Base-by-base conservation (phyloP, 1,140 invertebrate species). In the Nylanderia fulva region DNA sequence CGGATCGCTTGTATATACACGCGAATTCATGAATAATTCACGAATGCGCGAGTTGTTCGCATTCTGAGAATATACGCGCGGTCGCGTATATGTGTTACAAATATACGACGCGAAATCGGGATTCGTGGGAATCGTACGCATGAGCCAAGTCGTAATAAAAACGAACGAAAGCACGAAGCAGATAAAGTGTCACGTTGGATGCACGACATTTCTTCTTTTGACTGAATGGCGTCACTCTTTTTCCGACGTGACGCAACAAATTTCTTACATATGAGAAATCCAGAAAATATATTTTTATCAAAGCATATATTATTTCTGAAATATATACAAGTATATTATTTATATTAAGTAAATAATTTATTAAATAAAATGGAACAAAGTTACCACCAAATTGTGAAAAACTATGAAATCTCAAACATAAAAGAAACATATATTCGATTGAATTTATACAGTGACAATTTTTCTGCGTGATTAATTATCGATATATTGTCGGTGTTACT, bases 1-100 rank as follows among this genome's bases (percentile, higher is more conserved):
- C 66, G 72, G 77, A 60, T 88, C 58, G 45, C n/a, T n/a, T 11
- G 18, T 60, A 56, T 61, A 58, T 85, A 83, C 80, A 82, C 29
- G 45, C 2, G 21, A n/a, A 42, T 13, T 11, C 18, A 90, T 90
- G 89, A 90, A 90, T 90, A 87, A 90, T 90, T 90, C 88, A 87
- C 33, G 45, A 3, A 60, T 24, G n/a, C 9, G 45, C 69, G 71
- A 84, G 82, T 84, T 85, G 60, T 75, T 61, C 36, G 72, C 79
- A 83, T 85, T 90, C 89, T 72, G 80, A 86, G 52, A 80, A 90
- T 48, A 48, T 48, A 48, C 54, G 72, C 54, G 72, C 85, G 76
- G 29, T 79, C 76, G 48, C 39, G 76, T 88, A 84, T 88, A 84
- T 87, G 83, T 48, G 85, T 85, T 86, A 82, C 80, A 74, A 61